Base-by-base conservation (phyloP, 2,888 invertebrate species). In the Barypeithes pellucidus region DNA sequence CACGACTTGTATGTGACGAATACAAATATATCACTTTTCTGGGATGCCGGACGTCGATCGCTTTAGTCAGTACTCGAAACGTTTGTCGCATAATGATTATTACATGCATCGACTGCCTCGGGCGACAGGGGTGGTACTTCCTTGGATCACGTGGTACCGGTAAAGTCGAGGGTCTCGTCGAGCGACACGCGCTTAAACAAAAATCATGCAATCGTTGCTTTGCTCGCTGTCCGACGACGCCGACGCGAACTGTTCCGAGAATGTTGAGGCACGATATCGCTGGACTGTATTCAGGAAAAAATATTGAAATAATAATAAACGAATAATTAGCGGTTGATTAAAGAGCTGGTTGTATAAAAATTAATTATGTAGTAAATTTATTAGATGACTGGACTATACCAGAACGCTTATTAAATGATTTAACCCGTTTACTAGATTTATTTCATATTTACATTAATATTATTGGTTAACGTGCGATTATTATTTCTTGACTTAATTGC, bases 1-100 rank as follows among this genome's bases (percentile, higher is more conserved):
- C 39, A 33, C 68, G 70, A 66, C 67, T 62, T 65, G n/a, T 39
- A 74, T 70, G 76, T 75, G 84, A 84, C 84, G 85, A 84, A 84
- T 85, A 84, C 84, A 83, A 85, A 84, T 83, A 82, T 81, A 82
- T 81, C 75, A 77, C 76, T 73, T 73, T 76, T 43, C 65, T 73
- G 72, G 77, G 76, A 76, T 77, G 76, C 77, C 78, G 78, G 76
- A 80, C 76, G 79, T 80, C 79, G 68, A 63, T 61, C 71, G 75
- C 76, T n/a, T 12, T 59, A 60, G 68, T 60, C 70, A 72, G 66
- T 71, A 72, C 72, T 66, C 43, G n/a, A 61, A 52, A 62, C 70
- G 71, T 76, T 65, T 73, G 75, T 72, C 76, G 74, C 70, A 73
- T 73, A 74, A 73, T 63, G 9, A 29, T 29, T 29, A 9, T 29